Evolutionary conservation across 2,888 invertebrate genomes (phyloP).

Genomic region (Acrobasis repandana): DNA sequence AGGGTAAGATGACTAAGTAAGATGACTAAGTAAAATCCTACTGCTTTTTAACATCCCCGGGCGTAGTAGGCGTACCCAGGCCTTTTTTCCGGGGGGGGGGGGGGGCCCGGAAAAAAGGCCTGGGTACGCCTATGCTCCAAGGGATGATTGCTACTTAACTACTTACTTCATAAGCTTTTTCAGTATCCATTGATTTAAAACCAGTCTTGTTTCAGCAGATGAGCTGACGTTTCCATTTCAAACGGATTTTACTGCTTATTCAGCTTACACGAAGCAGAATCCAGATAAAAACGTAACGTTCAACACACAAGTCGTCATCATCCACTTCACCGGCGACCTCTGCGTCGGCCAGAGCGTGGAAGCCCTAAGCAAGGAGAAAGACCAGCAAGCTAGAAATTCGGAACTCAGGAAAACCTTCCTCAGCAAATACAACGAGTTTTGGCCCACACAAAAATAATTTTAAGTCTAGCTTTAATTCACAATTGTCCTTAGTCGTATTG

Average conservation of each 20-base stretch:
- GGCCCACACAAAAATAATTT: slow-evolving; percentile 71
- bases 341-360: slow-evolving; percentile 81
- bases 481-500: slow-evolving; percentile 43
- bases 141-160: no score
- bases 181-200: not conserved
- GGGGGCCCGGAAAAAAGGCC: no score
- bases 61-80: no score
- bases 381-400: slow-evolving; percentile 85
- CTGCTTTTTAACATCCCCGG: no score
- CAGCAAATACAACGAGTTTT: slow-evolving; percentile 75
- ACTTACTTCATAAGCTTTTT: no score
- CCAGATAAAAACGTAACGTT: slow-evolving; percentile 76
- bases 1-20: no score
- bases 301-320: slow-evolving; percentile 83
- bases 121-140: no score
- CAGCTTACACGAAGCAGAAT: slow-evolving; percentile 60
- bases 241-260: slow-evolving; percentile 61
- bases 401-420: slow-evolving; percentile 83
- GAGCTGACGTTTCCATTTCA: slow-evolving; percentile 56
- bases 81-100: no score
- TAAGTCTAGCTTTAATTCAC: slow-evolving; percentile 44
- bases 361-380: slow-evolving; percentile 84
- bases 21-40: no score
- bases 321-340: slow-evolving; percentile 84
- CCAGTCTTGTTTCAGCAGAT: slow-evolving; percentile 44